These are phyloP conservation scores for Temnothorax rugatulus DNA, from an alignment of 2,888 invertebrate genomes.

Conservation along the genomic window DNA sequence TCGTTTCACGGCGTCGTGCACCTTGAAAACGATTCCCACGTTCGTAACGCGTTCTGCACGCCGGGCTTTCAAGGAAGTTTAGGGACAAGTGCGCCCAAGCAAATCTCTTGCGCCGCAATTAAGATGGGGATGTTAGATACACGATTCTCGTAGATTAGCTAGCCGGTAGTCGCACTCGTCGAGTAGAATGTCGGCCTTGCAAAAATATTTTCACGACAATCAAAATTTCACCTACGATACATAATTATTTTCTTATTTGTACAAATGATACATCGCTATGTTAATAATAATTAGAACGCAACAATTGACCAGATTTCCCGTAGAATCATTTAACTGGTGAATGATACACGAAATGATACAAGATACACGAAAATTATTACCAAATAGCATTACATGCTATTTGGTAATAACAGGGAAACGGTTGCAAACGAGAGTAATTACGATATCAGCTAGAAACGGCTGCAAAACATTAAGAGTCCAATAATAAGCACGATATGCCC, in stretches of 20 bases:
- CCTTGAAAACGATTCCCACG: constrained; percentile 75
- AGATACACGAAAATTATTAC: background rate
- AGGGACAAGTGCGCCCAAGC: constrained; percentile 54
- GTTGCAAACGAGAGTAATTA: background rate
- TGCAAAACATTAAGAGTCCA: background rate
- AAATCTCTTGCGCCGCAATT: constrained; percentile 44
- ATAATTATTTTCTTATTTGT: background rate
- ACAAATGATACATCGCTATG: background rate
- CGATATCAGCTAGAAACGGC: background rate
- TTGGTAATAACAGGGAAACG: background rate
- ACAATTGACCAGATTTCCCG: background rate
- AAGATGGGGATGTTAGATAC: constrained; percentile 16
- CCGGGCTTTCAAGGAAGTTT: constrained; percentile 66
- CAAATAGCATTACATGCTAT: background rate
- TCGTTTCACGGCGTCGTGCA: constrained; percentile 73
- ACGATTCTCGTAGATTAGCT: background rate
- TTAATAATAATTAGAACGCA: background rate
- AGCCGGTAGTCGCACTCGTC: background rate
- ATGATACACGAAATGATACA: background rate
- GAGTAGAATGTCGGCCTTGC: background rate
- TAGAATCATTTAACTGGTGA: constrained; percentile 6
- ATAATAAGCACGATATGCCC: background rate
- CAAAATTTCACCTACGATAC: background rate
- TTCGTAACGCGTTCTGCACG: constrained; percentile 72
- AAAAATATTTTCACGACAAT: background rate